Evolutionary conservation across 2,888 invertebrate genomes (phyloP).

Genomic region (Eristalinus sepulchralis): DNA sequence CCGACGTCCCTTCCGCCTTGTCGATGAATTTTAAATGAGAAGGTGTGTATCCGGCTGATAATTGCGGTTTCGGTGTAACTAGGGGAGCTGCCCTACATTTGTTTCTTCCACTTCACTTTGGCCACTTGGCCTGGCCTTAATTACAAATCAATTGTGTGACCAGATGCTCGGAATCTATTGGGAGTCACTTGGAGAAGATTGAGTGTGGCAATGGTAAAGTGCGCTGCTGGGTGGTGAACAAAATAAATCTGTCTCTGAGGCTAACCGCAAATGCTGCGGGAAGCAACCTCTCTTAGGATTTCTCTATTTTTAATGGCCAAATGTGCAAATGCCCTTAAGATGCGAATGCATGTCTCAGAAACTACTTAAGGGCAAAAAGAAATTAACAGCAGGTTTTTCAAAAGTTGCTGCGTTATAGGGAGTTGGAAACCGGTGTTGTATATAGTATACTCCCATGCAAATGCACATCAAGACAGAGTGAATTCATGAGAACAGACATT

Average conservation of each 20-base stretch:
- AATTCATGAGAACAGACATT: no score
- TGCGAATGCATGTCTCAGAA: no score
- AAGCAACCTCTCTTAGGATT: no score
- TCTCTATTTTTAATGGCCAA: no score
- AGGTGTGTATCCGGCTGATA: conserved; percentile 67
- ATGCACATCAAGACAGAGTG: no score
- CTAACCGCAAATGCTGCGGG: background rate
- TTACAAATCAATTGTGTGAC: conserved; percentile 57
- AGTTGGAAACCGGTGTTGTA: no score
- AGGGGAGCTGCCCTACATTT: conserved; percentile 6
- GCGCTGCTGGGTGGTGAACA: background rate
- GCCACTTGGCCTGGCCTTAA: conserved; percentile 46
- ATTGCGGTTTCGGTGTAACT: conserved; percentile 61
- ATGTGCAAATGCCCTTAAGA: no score
- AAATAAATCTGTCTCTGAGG: background rate
- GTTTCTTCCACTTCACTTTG: background rate
- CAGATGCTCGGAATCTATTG: conserved; percentile 35
- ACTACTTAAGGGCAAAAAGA: no score
- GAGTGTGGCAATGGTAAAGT: background rate
- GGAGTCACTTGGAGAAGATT: background rate
- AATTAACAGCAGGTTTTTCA: no score
- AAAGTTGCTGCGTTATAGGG: no score
- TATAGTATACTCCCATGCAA: no score
- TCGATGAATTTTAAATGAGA: conserved; percentile 50
- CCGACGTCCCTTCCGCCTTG: conserved; percentile 11